These are phyloP conservation scores for Allacma fusca DNA, from an alignment of 2,888 invertebrate species.

Conservation along the genomic window DNA sequence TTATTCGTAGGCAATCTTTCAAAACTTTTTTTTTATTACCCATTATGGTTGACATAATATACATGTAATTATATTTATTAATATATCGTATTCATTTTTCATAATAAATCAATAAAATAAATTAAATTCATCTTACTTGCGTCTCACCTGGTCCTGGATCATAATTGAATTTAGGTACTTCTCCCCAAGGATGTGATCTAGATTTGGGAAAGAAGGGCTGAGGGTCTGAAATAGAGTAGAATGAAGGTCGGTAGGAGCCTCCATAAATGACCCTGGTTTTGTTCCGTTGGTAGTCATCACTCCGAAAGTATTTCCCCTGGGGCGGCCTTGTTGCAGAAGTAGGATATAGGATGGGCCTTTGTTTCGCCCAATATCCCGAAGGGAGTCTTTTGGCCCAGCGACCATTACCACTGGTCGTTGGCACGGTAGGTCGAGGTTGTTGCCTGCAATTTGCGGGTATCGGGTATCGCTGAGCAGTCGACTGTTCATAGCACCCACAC, in stretches of 20 bases:
- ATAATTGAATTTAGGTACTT: neutral
- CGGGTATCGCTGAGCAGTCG: neutral
- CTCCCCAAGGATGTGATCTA: neutral
- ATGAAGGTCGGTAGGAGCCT: neutral
- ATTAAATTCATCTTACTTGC: neutral
- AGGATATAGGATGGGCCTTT: neutral
- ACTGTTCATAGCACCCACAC: conserved; percentile 15
- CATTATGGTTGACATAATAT: no score
- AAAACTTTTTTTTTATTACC: neutral
- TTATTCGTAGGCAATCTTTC: neutral
- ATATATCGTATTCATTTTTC: neutral
- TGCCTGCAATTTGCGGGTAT: neutral
- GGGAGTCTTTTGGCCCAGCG: neutral
- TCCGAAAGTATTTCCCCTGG: neutral
- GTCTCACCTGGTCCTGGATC: neutral
- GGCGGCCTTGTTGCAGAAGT: neutral
- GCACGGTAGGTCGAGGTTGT: neutral
- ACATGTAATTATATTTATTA: no score
- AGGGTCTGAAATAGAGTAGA: neutral
- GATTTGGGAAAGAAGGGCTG: neutral
- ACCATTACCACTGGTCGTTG: neutral
- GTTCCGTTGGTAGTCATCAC: neutral
- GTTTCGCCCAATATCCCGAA: neutral
- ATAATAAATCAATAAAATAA: no score
- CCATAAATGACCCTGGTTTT: conserved; percentile 9